Percentiles rank a stretch among this genome's conserved stretches.
Conservation (phyloP, 2,888 invertebrate species). For the Cheilosia urbana region DNA sequence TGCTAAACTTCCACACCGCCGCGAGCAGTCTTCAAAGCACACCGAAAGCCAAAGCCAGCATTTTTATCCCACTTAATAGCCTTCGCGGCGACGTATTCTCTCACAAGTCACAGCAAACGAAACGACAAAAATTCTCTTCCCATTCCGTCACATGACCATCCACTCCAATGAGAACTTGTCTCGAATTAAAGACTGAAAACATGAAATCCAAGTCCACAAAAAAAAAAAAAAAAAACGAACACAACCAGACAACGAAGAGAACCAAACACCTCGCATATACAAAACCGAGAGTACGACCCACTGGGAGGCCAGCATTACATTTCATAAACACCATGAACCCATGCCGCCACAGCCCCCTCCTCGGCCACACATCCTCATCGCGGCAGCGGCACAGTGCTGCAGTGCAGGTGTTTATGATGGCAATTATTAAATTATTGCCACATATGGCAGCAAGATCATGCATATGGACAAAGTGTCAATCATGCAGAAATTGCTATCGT, state of each 20-base stretch:
- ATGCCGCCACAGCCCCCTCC: not conserved
- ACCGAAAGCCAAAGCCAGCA: constrained; percentile 67
- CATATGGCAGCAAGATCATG: constrained; percentile 77
- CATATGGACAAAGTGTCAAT: constrained; percentile 80
- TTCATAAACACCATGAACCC: constrained; percentile 69
- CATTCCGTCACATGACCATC: constrained; percentile 73
- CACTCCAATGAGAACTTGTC: constrained; percentile 73
- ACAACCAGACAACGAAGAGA: constrained; percentile 32
- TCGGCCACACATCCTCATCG: constrained; percentile 1
- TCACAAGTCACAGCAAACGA: constrained; percentile 35
- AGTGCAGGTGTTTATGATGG: constrained; percentile 74
- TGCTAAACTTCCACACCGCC: constrained; percentile 28
- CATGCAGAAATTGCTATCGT: constrained; percentile 80
- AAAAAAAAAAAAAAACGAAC: constrained; percentile 8
- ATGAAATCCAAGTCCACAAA: constrained; percentile 64
- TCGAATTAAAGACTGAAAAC: constrained; percentile 71
- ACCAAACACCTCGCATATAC: constrained; percentile 51
- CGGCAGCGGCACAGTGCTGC: constrained; percentile 55
- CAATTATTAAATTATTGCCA: constrained; percentile 75
- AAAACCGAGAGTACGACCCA: constrained; percentile 63
- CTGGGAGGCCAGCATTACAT: constrained; percentile 73
- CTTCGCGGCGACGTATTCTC: constrained; percentile 72
- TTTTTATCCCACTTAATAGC: constrained; percentile 69
- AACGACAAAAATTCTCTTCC: constrained; percentile 59
- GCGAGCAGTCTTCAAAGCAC: constrained; percentile 55